Evolutionary conservation across 2,113 vertebrate genomes (phyloP).

Genomic region (Uria aalge): DNA sequence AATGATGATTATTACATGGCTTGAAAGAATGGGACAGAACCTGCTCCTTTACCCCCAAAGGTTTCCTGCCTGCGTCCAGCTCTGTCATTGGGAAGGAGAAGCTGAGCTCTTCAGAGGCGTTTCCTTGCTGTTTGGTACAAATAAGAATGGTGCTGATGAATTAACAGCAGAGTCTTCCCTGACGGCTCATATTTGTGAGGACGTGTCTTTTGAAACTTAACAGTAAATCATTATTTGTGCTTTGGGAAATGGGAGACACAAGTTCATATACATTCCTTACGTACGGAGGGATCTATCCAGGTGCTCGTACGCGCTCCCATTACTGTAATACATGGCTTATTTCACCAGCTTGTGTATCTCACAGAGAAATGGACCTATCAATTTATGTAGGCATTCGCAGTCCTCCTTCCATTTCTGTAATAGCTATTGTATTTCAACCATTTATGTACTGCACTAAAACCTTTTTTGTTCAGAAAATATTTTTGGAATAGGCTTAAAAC

Average conservation of each 20-base stretch:
- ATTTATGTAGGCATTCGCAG: slow-evolving; percentile 20
- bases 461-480: slow-evolving; percentile 14
- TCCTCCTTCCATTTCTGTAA: slow-evolving; percentile 24
- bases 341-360: background rate
- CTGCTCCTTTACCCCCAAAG: background rate
- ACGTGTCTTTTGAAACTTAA: background rate
- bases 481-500: slow-evolving; percentile 3
- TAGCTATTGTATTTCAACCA: slow-evolving; percentile 42
- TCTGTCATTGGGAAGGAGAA: background rate
- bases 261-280: background rate
- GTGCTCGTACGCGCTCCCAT: background rate
- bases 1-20: background rate
- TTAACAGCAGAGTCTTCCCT: background rate
- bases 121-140: background rate
- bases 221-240: background rate
- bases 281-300: background rate
- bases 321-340: background rate
- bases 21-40: background rate
- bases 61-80: background rate
- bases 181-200: background rate
- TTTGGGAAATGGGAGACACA: background rate
- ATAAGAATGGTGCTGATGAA: background rate
- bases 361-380: background rate
- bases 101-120: background rate
- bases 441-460: slow-evolving; percentile 20